Evolutionary conservation across 1,140 invertebrate genomes (phyloP).

Genomic region (Musca domestica): DNA sequence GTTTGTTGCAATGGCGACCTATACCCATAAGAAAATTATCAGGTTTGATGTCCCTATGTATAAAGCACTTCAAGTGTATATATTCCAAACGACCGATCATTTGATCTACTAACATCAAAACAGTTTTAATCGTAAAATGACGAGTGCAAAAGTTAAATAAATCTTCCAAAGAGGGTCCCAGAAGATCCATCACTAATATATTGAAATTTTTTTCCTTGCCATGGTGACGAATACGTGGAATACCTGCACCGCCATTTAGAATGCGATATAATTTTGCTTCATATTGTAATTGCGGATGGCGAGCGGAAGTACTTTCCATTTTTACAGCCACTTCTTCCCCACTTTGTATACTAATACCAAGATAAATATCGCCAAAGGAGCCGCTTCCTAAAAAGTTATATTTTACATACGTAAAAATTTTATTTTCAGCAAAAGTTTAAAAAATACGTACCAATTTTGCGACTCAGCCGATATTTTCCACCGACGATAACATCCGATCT

Average conservation of each 20-base stretch:
- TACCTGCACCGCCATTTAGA: conserved; percentile 90
- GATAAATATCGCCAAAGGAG: conserved; percentile 98
- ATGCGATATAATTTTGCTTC: conserved; percentile 94
- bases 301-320: conserved; percentile 85
- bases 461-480: conserved; percentile 89
- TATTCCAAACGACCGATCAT: conserved; percentile 90
- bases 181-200: conserved; percentile 93
- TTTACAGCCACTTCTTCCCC: conserved; percentile 99
- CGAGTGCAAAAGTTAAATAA: conserved; percentile 96
- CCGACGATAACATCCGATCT: conserved; percentile 76
- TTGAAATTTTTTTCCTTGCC: conserved; percentile 92
- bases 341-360: conserved; percentile 94
- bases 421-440: not conserved
- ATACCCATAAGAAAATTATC: conserved; percentile 99
- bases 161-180: conserved; percentile 94
- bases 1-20: conserved; percentile 90
- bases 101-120: conserved; percentile 95
- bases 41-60: conserved; percentile 94
- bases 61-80: conserved; percentile 94
- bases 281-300: conserved; percentile 94
- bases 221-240: conserved; percentile 92
- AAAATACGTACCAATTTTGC: conserved; percentile 76
- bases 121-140: conserved; percentile 96
- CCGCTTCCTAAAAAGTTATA: conserved; percentile 64
- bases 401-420: not conserved